Conservation (phyloP, 1,140 invertebrate species). For the Antheraea pernyi region DNA sequence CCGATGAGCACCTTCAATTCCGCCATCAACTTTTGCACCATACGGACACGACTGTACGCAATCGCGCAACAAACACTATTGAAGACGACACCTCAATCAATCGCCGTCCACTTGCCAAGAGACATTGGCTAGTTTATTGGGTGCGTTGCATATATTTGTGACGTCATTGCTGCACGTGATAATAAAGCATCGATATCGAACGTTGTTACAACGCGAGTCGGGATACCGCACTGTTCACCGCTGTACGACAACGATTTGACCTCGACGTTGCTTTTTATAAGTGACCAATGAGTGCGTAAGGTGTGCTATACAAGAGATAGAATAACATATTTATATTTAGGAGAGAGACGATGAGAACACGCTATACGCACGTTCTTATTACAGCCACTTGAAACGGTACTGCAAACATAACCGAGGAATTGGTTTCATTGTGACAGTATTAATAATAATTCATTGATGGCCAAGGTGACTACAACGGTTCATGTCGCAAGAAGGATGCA, state of each 20-base stretch:
- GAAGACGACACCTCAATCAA: constrained; percentile 58
- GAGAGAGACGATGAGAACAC: constrained; percentile 34
- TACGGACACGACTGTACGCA: constrained; percentile 60
- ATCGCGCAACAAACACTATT: constrained; percentile 53
- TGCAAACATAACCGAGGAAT: neutral
- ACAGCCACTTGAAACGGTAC: neutral
- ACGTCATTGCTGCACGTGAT: constrained; percentile 70
- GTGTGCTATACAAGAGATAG: constrained; percentile 52
- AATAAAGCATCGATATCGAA: constrained; percentile 56
- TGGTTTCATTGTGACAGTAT: neutral
- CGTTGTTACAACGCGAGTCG: constrained; percentile 65
- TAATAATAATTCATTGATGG: constrained; percentile 11
- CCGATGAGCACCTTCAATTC: constrained; percentile 75
- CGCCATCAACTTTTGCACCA: constrained; percentile 75
- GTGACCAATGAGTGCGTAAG: constrained; percentile 69
- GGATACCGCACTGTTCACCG: constrained; percentile 57
- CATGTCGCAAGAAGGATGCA: constrained; percentile 12
- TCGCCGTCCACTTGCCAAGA: constrained; percentile 58
- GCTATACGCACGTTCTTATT: constrained; percentile 30
- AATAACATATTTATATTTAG: constrained; percentile 70
- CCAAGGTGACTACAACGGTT: constrained; percentile 18
- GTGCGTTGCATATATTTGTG: constrained; percentile 53
- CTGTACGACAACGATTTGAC: constrained; percentile 57
- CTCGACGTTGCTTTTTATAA: constrained; percentile 74
- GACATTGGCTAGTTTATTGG: constrained; percentile 44